Conservation (phyloP, 2,888 invertebrate species). For the Isoperla grammatica region DNA sequence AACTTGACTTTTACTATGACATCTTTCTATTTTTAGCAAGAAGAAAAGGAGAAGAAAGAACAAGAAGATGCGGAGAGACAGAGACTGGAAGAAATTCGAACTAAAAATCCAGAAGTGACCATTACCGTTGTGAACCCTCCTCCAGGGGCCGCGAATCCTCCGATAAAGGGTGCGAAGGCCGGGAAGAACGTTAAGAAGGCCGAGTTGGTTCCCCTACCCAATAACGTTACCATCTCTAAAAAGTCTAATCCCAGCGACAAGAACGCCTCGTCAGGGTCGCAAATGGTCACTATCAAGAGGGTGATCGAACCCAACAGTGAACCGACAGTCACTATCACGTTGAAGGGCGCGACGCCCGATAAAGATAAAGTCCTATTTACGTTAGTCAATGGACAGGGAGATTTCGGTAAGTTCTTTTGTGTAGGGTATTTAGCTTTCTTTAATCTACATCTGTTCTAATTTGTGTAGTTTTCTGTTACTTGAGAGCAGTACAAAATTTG, state of each 20-base stretch:
- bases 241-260: not conserved
- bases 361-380: constrained; percentile 69
- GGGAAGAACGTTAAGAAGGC: constrained; percentile 30
- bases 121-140: constrained; percentile 45
- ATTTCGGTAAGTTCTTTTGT: constrained; percentile 24
- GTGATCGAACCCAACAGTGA: constrained; percentile 61
- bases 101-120: constrained; percentile 44
- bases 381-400: constrained; percentile 46
- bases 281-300: constrained; percentile 66
- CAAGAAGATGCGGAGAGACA: constrained; percentile 43
- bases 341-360: constrained; percentile 66
- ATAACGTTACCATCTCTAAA: not conserved
- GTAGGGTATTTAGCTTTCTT: no score
- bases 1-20: no score
- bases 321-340: constrained; percentile 70
- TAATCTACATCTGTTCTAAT: no score
- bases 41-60: constrained; percentile 44
- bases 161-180: constrained; percentile 28
- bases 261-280: constrained; percentile 30
- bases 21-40: constrained; percentile 39
- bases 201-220: constrained; percentile 12
- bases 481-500: no score
- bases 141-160: constrained; percentile 25
- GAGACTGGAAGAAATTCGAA: constrained; percentile 39
- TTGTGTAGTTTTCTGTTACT: no score